Conservation (phyloP, 2,797 vertebrate genomes). For the Coregonus suidteri region DNA sequence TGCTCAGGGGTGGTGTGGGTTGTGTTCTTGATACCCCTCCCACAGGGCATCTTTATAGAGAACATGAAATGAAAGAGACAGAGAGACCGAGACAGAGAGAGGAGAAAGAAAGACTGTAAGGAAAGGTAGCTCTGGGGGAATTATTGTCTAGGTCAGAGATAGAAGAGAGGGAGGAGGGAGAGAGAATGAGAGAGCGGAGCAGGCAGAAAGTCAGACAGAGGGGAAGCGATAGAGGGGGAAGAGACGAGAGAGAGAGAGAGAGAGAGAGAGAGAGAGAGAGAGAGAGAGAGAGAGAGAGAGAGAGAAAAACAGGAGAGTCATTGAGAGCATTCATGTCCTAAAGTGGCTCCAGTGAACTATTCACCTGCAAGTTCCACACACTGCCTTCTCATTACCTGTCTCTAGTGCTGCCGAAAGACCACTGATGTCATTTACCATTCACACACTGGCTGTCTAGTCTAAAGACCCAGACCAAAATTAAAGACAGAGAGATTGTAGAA, state of each 20-base stretch:
- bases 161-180: neutral
- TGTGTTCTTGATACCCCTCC: constrained; percentile 28
- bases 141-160: constrained; percentile 52
- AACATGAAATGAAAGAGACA: constrained; percentile 5
- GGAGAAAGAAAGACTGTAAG: constrained; percentile 79
- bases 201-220: constrained; percentile 17
- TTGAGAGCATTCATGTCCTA: neutral
- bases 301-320: neutral
- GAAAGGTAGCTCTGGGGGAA: constrained; percentile 70
- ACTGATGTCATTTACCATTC: constrained; percentile 9
- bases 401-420: too few relatives aligned
- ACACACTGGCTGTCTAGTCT: constrained; percentile 56
- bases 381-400: constrained; percentile 14
- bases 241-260: constrained; percentile 54
- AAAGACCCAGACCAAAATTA: constrained; percentile 27
- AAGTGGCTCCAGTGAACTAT: constrained; percentile 70
- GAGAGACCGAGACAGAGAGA: constrained; percentile 10
- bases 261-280: constrained; percentile 50
- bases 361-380: constrained; percentile 75
- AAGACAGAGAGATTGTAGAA: constrained; percentile 13
- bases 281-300: constrained; percentile 48
- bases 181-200: too few relatives aligned
- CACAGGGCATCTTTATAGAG: constrained; percentile 8
- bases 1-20: constrained; percentile 2
- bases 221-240: constrained; percentile 17